These are phyloP conservation scores for Dryococelus australis DNA, from an alignment of 2,888 invertebrate genomes.

Conservation along the genomic window DNA sequence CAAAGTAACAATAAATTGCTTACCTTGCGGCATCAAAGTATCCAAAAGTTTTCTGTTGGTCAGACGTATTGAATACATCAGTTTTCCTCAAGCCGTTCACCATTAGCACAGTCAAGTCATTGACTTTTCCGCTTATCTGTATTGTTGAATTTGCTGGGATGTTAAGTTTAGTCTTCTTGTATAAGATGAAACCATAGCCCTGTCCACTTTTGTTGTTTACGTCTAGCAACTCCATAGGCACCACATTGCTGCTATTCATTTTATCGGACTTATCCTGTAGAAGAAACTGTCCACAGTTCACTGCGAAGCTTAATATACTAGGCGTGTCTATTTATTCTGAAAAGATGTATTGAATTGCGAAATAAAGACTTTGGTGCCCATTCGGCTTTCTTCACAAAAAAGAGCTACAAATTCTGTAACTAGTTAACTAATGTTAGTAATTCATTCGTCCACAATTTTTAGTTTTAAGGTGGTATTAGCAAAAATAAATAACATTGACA, in stretches of 20 bases:
- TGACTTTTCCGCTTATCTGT: constrained; percentile 58
- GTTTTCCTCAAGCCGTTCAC: constrained; percentile 55
- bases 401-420: too few relatives aligned
- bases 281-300: not conserved
- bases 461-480: too few relatives aligned
- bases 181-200: constrained; percentile 65
- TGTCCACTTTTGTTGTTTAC: constrained; percentile 62
- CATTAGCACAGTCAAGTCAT: constrained; percentile 63
- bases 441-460: too few relatives aligned
- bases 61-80: not conserved
- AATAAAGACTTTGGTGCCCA: too few relatives aligned
- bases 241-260: constrained; percentile 42
- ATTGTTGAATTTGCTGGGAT: constrained; percentile 51
- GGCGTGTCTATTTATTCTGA: too few relatives aligned
- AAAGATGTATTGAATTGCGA: too few relatives aligned
- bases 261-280: constrained; percentile 34
- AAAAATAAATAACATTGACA: too few relatives aligned
- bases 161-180: constrained; percentile 56
- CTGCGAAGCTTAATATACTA: not conserved
- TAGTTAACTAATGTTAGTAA: too few relatives aligned
- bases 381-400: too few relatives aligned
- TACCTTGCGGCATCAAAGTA: constrained; percentile 20
- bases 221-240: constrained; percentile 54
- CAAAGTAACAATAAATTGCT: not conserved
- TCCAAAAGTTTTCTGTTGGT: constrained; percentile 27